Evolutionary conservation across 2,797 vertebrate genomes (phyloP).

Genomic region (Amphiprion clarkii): DNA sequence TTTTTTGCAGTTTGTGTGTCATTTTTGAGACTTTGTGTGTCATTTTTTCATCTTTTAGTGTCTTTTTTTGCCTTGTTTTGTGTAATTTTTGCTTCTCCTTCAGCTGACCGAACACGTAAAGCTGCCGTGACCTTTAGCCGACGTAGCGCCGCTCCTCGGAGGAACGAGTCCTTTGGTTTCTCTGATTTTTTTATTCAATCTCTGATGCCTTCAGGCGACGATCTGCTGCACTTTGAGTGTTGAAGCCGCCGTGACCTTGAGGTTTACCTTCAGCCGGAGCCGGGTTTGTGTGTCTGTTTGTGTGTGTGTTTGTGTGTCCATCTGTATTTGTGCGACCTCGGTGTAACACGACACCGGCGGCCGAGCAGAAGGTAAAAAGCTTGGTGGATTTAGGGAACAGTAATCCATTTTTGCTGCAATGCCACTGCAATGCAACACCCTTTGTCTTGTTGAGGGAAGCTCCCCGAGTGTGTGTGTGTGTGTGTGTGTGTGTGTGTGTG

Average conservation of each 20-base stretch:
- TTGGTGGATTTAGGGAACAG: slow-evolving; percentile 63
- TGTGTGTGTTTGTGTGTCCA: slow-evolving; percentile 26
- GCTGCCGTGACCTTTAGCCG: slow-evolving; percentile 37
- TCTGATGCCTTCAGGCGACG: neutral
- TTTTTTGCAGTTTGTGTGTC: too few species aligned
- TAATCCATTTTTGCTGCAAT: slow-evolving; percentile 80
- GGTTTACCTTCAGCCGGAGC: neutral
- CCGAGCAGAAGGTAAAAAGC: slow-evolving; percentile 47
- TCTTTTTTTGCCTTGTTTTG: too few species aligned
- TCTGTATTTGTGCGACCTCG: slow-evolving; percentile 22
- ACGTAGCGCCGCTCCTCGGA: slow-evolving; percentile 12
- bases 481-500: slow-evolving; percentile 26
- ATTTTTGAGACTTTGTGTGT: too few species aligned
- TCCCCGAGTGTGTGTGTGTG: slow-evolving; percentile 22
- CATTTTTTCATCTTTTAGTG: too few species aligned
- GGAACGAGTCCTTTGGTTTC: neutral
- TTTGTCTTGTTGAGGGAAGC: slow-evolving; percentile 64
- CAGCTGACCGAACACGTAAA: slow-evolving; percentile 11
- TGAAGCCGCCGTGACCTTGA: slow-evolving; percentile 41
- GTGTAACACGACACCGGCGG: slow-evolving; percentile 53
- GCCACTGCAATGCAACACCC: slow-evolving; percentile 82
- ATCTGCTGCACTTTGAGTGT: neutral
- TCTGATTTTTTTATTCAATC: neutral
- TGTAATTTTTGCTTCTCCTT: neutral
- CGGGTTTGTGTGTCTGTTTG: neutral